Evolutionary conservation across 2,888 invertebrate species (phyloP), one percentile per base, ranked within the genome.

Genomic region (Clusia tigrina): DNA sequence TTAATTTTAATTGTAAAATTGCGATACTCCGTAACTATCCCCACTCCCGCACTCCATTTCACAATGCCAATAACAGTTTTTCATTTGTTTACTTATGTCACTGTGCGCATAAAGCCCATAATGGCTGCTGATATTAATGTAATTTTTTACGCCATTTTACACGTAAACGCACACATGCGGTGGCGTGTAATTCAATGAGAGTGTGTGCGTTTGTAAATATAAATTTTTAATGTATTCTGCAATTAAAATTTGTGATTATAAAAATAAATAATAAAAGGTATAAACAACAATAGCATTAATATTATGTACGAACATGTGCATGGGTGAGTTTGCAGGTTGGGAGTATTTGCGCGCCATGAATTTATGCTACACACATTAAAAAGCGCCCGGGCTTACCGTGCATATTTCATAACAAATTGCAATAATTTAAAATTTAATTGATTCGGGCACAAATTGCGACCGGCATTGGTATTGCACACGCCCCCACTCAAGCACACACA

Each of bases 381-480:
- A 48, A 58, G 22, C 42, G 9, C 9, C 42, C 6, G 32, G 32
- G 22, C 51, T 25, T 37, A 15, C 10, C 42, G n/a, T 42, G 22
- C 25, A 56, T 24, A 37, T 51, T 42, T 54, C 23, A 58, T 52
- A 48, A 20, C 48, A 60, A 64, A 64, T 57, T 64, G 58, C 57
- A 64, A n/a, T 64, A 51, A 64, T 64, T 64, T 60, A 46, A 60
- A 64, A 60, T 57, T 64, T 60, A 64, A 64, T 64, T 64, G 64
- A 64, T 64, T 57, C 48, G 25, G 55, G 60, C 64, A 60, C 37
- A 60, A 64, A 60, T 48, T 54, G 54, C 54, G 48, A 48, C 58
- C 51, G 26, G 51, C 63, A 54, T 32, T n/a, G n/a, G n/a, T n/a
- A n/a, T n/a, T n/a, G n/a, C n/a, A 48, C 9, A 53, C 46, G 6